These are phyloP conservation scores for Globodera rostochiensis DNA, from an alignment of 1,140 invertebrate species.

Conservation along the genomic window DNA sequence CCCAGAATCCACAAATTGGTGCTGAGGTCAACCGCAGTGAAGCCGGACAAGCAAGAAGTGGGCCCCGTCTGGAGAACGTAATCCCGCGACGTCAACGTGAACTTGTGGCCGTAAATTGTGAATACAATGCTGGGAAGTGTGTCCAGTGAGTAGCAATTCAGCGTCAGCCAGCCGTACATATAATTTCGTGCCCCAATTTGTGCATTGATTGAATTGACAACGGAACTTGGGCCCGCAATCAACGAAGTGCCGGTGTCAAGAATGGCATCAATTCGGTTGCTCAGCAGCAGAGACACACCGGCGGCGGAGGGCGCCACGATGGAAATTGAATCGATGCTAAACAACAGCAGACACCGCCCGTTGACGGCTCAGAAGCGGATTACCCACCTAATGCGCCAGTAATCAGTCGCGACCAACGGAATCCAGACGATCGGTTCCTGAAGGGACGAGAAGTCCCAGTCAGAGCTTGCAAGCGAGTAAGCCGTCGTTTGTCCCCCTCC, in stretches of 20 bases:
- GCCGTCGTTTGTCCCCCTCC: too few species aligned
- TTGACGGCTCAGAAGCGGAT: constrained; percentile 3
- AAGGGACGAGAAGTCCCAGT: neutral
- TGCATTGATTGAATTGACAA: constrained; percentile 36
- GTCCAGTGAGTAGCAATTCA: constrained; percentile 65
- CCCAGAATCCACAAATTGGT: constrained; percentile 54
- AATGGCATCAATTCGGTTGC: constrained; percentile 23
- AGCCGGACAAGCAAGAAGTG: constrained; percentile 65
- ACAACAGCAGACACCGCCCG: neutral
- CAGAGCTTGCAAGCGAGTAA: too few species aligned
- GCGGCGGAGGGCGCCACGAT: neutral
- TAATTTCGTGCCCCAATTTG: constrained; percentile 35
- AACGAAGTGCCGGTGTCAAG: constrained; percentile 48
- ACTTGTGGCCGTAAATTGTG: constrained; percentile 41
- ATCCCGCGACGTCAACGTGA: constrained; percentile 33
- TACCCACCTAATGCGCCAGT: constrained; percentile 94
- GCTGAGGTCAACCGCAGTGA: constrained; percentile 89
- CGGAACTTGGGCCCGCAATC: constrained; percentile 38
- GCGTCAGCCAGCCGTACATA: constrained; percentile 58
- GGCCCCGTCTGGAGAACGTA: constrained; percentile 37
- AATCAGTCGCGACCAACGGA: constrained; percentile 81
- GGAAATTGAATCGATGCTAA: constrained; percentile 9
- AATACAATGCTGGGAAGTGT: constrained; percentile 61
- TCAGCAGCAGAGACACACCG: neutral
- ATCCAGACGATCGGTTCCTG: constrained; percentile 81